phyloP scores from a whole-genome alignment of 1,140 invertebrate genomes.

The Drosophila tropicalis region DNA sequence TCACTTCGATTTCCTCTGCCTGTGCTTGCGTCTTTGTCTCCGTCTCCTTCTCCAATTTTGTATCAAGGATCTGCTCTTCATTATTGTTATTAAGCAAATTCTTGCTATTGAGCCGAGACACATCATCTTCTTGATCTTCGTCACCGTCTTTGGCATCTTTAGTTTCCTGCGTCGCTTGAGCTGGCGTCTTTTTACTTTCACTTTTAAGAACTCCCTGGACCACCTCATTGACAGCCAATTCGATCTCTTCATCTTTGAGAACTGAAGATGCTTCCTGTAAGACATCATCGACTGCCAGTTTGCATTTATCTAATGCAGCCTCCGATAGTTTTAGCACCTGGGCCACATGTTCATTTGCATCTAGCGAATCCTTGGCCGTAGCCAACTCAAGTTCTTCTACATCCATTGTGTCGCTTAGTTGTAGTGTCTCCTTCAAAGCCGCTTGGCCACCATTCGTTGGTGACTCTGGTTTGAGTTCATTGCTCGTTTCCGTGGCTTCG shows the following conservation, averaged over 20 bases:
- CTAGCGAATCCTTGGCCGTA: slow-evolving; percentile 63
- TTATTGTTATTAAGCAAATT: slow-evolving; percentile 76
- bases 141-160: slow-evolving; percentile 7
- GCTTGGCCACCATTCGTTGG: slow-evolving; percentile 47
- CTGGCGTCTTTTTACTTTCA: slow-evolving; percentile 64
- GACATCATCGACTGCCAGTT: slow-evolving; percentile 70
- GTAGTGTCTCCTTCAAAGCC: slow-evolving; percentile 63
- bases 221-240: slow-evolving; percentile 84
- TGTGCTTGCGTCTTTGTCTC: slow-evolving; percentile 2
- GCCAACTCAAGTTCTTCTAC: slow-evolving; percentile 84
- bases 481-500: slow-evolving; percentile 10
- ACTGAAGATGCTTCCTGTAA: slow-evolving; percentile 84
- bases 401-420: slow-evolving; percentile 72
- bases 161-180: slow-evolving; percentile 16
- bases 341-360: slow-evolving; percentile 85
- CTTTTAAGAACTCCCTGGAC: slow-evolving; percentile 80
- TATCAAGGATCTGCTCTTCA: slow-evolving; percentile 29
- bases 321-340: slow-evolving; percentile 86
- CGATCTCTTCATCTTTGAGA: slow-evolving; percentile 84
- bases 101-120: slow-evolving; percentile 74
- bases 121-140: slow-evolving; percentile 51
- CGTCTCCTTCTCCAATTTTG: slow-evolving; percentile 1
- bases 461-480: not conserved
- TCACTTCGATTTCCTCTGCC: slow-evolving; percentile 44
- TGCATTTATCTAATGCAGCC: slow-evolving; percentile 84